Evolutionary conservation across 2,888 invertebrate genomes (phyloP).

Genomic region (Ophion obscuratus): DNA sequence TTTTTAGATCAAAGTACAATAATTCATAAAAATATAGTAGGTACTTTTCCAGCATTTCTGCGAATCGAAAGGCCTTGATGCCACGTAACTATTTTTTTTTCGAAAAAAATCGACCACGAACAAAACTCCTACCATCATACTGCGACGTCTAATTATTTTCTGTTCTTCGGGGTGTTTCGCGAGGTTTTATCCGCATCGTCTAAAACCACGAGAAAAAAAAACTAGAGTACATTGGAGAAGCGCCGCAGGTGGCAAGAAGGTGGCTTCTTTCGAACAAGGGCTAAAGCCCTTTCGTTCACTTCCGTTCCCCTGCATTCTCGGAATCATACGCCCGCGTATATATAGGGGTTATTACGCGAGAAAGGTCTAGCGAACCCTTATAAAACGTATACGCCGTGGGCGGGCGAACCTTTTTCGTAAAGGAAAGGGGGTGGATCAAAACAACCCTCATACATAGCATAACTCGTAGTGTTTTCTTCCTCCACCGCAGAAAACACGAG

Average conservation of each 20-base stretch:
- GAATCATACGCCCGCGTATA: conserved; percentile 62
- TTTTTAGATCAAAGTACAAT: conserved; percentile 1
- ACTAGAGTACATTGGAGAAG: conserved; percentile 32
- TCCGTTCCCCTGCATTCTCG: conserved; percentile 33
- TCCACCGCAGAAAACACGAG: neutral
- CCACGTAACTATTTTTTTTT: neutral
- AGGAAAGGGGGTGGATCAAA: conserved; percentile 62
- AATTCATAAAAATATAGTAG: neutral
- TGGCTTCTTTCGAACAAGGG: conserved; percentile 74
- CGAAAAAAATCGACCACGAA: neutral
- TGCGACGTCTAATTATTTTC: neutral
- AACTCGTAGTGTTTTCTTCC: conserved; percentile 7
- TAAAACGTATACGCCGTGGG: conserved; percentile 69
- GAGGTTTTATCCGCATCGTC: neutral
- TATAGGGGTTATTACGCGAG: conserved; percentile 72
- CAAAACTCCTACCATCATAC: neutral
- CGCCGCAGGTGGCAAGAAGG: conserved; percentile 66
- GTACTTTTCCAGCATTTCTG: neutral
- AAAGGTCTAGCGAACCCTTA: conserved; percentile 70
- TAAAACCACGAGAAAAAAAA: conserved; percentile 4
- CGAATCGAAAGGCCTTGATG: neutral
- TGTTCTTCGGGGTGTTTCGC: neutral
- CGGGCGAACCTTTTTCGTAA: conserved; percentile 31
- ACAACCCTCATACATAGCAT: conserved; percentile 31
- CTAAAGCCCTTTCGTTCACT: conserved; percentile 68